phyloP scores from a whole-genome alignment of 2,888 invertebrate species.

The Drosophila falleni region DNA sequence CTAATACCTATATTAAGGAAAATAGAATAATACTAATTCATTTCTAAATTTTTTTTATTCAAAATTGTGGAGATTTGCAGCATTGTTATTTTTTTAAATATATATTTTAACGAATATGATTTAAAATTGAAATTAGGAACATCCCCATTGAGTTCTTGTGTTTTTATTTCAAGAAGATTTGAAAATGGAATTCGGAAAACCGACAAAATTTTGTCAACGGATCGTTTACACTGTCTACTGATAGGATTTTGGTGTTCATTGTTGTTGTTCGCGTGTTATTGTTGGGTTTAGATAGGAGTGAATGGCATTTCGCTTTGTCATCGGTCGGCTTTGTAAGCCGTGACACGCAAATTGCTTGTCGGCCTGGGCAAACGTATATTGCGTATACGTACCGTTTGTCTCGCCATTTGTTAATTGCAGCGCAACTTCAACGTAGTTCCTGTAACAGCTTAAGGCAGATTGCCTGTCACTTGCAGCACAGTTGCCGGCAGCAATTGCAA shows the following conservation, averaged over 20 bases:
- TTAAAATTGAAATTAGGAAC: background rate
- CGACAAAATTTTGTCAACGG: constrained; percentile 17
- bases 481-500: constrained; percentile 48
- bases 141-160: background rate
- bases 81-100: background rate
- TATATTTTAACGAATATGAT: background rate
- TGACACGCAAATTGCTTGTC: constrained; percentile 49
- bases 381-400: constrained; percentile 50
- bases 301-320: constrained; percentile 56
- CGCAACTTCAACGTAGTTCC: constrained; percentile 2
- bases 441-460: constrained; percentile 34
- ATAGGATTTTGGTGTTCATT: constrained; percentile 11
- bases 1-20: no score
- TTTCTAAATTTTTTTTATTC: background rate
- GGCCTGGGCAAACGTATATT: constrained; percentile 25
- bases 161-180: background rate
- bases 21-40: no score
- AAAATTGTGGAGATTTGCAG: background rate
- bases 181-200: constrained; percentile 1
- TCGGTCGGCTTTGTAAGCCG: constrained; percentile 47
- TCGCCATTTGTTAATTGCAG: constrained; percentile 51
- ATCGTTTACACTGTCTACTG: constrained; percentile 12
- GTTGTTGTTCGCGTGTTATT: constrained; percentile 1
- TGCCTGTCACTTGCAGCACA: constrained; percentile 60
- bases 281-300: constrained; percentile 11